phyloP scores from a whole-genome alignment of 2,888 invertebrate genomes.

The Lepidonotus clava region DNA sequence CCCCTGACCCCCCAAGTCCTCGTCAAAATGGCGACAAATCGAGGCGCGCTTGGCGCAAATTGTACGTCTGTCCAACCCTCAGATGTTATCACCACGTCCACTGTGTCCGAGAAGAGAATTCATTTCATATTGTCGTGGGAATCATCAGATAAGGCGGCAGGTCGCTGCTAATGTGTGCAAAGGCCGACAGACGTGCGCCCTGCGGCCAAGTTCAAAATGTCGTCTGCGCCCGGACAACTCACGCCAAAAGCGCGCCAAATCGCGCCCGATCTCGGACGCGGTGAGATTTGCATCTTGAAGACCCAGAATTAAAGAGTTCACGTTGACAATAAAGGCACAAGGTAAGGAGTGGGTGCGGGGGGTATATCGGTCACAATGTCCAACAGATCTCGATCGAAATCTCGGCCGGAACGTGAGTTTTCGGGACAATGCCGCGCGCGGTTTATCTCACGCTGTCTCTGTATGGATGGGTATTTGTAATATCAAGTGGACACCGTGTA shows the following conservation, averaged over 20 bases:
- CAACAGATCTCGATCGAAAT: background rate
- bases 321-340: background rate
- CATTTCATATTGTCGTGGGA: slow-evolving; percentile 31
- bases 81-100: background rate
- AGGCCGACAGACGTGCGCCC: background rate
- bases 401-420: background rate
- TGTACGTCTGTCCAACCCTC: background rate
- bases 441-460: background rate
- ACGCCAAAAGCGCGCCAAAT: background rate
- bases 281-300: background rate
- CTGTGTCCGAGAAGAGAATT: background rate
- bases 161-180: slow-evolving; percentile 20
- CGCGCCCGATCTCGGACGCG: background rate
- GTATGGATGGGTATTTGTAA: background rate
- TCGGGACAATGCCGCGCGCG: background rate
- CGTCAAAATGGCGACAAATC: slow-evolving; percentile 24
- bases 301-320: background rate
- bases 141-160: slow-evolving; percentile 12
- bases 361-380: background rate
- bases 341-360: background rate
- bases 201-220: background rate
- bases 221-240: background rate
- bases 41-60: background rate
- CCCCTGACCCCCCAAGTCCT: background rate
- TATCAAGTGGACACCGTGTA: background rate